Conservation (phyloP, 2,888 invertebrate genomes). For the Hemaris fuciformis region DNA sequence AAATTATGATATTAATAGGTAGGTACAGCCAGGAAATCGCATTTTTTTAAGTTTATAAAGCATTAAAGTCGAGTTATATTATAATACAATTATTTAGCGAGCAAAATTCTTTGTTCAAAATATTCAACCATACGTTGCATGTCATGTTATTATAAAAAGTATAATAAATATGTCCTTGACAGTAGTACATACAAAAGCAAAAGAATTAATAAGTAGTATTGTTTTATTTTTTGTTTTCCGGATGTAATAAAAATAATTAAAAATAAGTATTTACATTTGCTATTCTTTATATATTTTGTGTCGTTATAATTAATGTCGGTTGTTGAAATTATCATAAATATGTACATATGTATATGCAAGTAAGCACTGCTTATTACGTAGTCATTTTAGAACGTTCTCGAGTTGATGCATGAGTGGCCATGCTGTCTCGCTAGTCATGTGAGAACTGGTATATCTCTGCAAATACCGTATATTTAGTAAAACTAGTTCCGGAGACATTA, state of each 20-base stretch:
- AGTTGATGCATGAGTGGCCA: not conserved
- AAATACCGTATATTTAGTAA: conserved; percentile 2
- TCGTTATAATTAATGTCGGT: too few relatives aligned
- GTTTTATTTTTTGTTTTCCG: not conserved
- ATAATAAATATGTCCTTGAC: not conserved
- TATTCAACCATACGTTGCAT: too few relatives aligned
- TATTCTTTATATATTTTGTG: too few relatives aligned
- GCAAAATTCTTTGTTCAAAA: too few relatives aligned
- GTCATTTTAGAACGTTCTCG: not conserved
- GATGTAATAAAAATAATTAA: not conserved
- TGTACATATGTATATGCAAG: too few relatives aligned
- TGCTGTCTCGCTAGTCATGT: not conserved
- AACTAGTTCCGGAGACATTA: not conserved
- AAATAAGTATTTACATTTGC: too few relatives aligned
- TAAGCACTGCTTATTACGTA: not conserved
- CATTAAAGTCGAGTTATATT: too few relatives aligned
- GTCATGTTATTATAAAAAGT: not conserved
- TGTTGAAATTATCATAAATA: too few relatives aligned
- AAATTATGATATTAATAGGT: too few relatives aligned
- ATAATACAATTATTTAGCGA: too few relatives aligned
- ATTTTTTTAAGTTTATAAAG: too few relatives aligned
- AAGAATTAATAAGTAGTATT: not conserved
- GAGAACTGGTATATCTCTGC: not conserved
- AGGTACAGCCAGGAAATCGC: too few relatives aligned
- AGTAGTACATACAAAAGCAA: not conserved